These are phyloP conservation scores for Clinocottus analis DNA, from an alignment of 2,113 vertebrate species.

Conservation along the genomic window DNA sequence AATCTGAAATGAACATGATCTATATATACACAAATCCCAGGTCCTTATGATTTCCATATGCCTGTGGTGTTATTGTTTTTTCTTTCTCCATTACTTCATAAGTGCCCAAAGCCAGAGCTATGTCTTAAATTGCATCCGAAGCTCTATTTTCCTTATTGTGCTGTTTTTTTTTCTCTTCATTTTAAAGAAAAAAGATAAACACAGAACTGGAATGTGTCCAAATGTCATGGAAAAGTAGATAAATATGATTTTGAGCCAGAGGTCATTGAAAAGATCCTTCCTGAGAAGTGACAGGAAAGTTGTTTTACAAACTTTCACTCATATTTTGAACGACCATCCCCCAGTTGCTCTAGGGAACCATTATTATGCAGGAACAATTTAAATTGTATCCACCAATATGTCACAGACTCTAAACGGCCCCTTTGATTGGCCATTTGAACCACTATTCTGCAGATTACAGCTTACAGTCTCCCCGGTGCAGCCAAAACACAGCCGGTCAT, in stretches of 20 bases:
- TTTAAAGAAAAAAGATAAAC: slow-evolving; percentile 64
- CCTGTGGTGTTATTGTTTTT: slow-evolving; percentile 77
- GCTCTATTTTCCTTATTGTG: slow-evolving; percentile 55
- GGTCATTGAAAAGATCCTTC: slow-evolving; percentile 44
- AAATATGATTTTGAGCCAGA: slow-evolving; percentile 31
- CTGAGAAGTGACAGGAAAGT: slow-evolving; percentile 41
- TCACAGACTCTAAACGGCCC: slow-evolving; percentile 32
- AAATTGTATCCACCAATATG: slow-evolving; percentile 52
- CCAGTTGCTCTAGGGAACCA: slow-evolving; percentile 24
- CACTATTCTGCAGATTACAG: slow-evolving; percentile 20
- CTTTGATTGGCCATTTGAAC: slow-evolving; percentile 43
- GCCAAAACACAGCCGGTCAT: slow-evolving; percentile 37
- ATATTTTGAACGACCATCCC: slow-evolving; percentile 41
- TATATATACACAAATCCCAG: slow-evolving; percentile 73
- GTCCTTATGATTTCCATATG: slow-evolving; percentile 85
- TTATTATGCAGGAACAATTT: slow-evolving; percentile 28
- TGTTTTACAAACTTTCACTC: slow-evolving; percentile 31
- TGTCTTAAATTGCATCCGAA: slow-evolving; percentile 38
- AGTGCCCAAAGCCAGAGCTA: slow-evolving; percentile 51
- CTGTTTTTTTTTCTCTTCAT: slow-evolving; percentile 33
- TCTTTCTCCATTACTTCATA: slow-evolving; percentile 74
- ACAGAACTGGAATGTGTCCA: slow-evolving; percentile 40
- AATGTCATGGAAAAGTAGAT: slow-evolving; percentile 41
- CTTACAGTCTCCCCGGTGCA: slow-evolving; percentile 7
- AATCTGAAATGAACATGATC: slow-evolving; percentile 77